A percentile compares a stretch with the other conserved stretches of the same genome.
phyloP scores from a whole-genome alignment of 2,113 vertebrate species.

The Corynorhinus townsendii region DNA sequence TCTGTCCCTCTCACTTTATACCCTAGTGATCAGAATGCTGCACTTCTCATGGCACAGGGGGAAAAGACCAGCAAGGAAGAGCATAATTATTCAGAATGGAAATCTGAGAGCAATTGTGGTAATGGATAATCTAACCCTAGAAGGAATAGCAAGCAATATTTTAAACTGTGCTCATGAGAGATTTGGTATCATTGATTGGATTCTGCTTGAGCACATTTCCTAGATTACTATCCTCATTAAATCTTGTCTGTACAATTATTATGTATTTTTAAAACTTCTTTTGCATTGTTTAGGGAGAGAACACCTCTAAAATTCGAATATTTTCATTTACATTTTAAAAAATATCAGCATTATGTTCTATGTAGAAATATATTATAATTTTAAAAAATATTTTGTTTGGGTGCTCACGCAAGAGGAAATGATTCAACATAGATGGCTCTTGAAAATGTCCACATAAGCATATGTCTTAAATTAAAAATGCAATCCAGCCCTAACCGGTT shows the following conservation, averaged over 20 bases:
- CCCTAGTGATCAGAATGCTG: conserved; percentile 17
- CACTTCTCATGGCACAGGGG: conserved; percentile 28
- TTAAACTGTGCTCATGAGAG: conserved; percentile 58
- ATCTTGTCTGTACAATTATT: conserved; percentile 70
- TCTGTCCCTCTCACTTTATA: conserved; percentile 22
- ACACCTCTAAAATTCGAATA: neutral
- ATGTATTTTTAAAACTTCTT: conserved; percentile 61
- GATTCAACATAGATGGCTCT: conserved; percentile 68
- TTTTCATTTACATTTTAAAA: conserved; percentile 13
- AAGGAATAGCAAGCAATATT: conserved; percentile 57
- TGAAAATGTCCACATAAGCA: conserved; percentile 67
- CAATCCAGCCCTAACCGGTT: too few species aligned
- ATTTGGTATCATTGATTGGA: conserved; percentile 69
- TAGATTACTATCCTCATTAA: conserved; percentile 42
- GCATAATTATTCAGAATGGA: conserved; percentile 60
- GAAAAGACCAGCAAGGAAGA: neutral
- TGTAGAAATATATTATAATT: conserved; percentile 15
- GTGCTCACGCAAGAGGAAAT: conserved; percentile 57
- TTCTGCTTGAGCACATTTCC: conserved; percentile 54
- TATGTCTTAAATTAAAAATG: conserved; percentile 50
- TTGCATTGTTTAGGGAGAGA: conserved; percentile 43
- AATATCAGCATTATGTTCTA: neutral
- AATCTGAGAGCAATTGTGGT: conserved; percentile 57
- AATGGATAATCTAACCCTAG: conserved; percentile 69
- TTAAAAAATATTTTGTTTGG: conserved; percentile 48